Evolutionary conservation across 2,113 vertebrate genomes (phyloP).

Genomic region (Casuarius casuarius): DNA sequence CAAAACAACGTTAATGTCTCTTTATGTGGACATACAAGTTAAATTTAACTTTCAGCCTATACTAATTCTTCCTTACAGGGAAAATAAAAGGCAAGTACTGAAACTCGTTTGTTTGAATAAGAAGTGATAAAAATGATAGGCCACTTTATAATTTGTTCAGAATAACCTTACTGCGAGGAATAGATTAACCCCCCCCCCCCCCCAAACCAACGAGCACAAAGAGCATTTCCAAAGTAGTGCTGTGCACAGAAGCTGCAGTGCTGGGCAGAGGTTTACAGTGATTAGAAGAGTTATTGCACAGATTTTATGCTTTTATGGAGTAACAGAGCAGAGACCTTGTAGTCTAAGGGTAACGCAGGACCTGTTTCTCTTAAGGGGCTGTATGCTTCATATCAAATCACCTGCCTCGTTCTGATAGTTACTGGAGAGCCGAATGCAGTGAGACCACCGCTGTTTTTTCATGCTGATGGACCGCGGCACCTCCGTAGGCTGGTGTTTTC

Average conservation of each 20-base stretch:
- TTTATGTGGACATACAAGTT: not conserved
- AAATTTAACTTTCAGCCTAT: slow-evolving; percentile 41
- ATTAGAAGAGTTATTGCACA: not conserved
- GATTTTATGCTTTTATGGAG: slow-evolving; percentile 34
- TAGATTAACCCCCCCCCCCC: not conserved
- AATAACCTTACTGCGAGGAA: not conserved
- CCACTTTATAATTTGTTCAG: not conserved
- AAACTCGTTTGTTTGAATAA: slow-evolving; percentile 9
- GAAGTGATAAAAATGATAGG: slow-evolving; percentile 16
- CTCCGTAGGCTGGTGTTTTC: not conserved
- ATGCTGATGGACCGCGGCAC: not conserved
- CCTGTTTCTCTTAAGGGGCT: not conserved
- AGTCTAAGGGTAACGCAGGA: not conserved
- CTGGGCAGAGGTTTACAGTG: not conserved
- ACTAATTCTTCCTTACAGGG: not conserved
- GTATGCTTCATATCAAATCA: not conserved
- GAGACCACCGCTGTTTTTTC: not conserved
- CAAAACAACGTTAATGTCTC: slow-evolving; percentile 33
- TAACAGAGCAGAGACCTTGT: not conserved
- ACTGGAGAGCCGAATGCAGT: not conserved
- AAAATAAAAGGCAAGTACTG: not conserved
- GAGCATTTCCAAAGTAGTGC: not conserved
- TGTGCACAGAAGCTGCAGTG: not conserved
- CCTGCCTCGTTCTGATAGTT: not conserved
- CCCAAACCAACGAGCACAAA: not conserved